Base-by-base conservation (phyloP, 2,797 vertebrate genomes). In the Cossypha dichroa region DNA sequence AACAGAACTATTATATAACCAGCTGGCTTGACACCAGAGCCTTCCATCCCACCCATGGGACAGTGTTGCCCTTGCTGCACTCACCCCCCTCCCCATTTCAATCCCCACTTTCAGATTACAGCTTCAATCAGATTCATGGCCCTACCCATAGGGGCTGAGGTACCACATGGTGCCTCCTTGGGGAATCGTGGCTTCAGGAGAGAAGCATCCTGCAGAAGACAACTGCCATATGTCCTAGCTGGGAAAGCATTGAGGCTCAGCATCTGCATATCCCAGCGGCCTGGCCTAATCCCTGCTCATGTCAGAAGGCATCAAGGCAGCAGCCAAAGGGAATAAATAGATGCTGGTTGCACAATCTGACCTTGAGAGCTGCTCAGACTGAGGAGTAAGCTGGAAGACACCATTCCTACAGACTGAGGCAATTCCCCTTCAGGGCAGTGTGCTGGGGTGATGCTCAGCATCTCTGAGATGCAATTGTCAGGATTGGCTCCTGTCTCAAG, bases 311-410 rank as follows among this genome's bases (percentile, higher is more conserved):
- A 67, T 63, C 33, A 67, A 59, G 22, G 21, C 66, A 79, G 36
- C 58, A 95, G 91, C 73, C 87, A 94, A 86, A 72, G 36, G 43
- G 66, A 85, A 90, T 31, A 93, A 91, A 54, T 48, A 81, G 56
- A 77, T 0, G 1, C 21, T 55, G 21, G 21, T 94, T 96, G 60
- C 76, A 83, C 54, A 94, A 73, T 70, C n/a, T 82, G 79, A 84
- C 63, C 63, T 84, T 2, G 3, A 40, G 69, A 55, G 36, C 48
- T 66, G 31, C 55, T 81, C 40, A 81, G 33, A 62, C 18, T 9
- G 40, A 89, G 64, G 11, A 70, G 15, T 29, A 85, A 92, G 18
- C 41, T 80, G 60, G 58, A 49, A 95, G 54, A 89, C 54, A 64
- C 54, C 3, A 3, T 56, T 84, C 43, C 63, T 79, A 23, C 28